Percentiles rank a stretch among this genome's conserved stretches.
phyloP scores from a whole-genome alignment of 2,113 vertebrate species.

The Capricornis sumatraensis region DNA sequence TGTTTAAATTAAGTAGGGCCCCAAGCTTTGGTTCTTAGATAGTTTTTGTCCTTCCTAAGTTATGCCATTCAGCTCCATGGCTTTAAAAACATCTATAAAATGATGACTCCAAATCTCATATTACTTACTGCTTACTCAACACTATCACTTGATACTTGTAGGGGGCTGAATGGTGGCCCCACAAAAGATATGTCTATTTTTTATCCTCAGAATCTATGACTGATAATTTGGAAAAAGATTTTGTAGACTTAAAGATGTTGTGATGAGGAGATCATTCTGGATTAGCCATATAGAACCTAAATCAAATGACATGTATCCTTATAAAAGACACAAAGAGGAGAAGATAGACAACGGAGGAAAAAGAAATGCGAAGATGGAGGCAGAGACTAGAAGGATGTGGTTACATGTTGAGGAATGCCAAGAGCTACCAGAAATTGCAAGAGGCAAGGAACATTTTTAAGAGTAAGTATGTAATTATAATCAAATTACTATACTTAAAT shows the following conservation, averaged over 20 bases:
- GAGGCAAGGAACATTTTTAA: background rate
- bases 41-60: background rate
- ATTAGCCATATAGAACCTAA: background rate
- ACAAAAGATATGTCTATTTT: background rate
- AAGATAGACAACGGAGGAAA: background rate
- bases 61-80: background rate
- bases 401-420: background rate
- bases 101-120: background rate
- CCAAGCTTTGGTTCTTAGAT: background rate
- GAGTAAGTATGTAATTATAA: background rate
- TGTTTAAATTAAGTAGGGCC: background rate
- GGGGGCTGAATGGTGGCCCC: background rate
- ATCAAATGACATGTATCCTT: background rate
- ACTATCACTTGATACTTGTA: background rate
- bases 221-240: background rate
- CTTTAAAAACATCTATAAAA: background rate
- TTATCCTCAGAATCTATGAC: background rate
- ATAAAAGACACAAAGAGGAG: background rate
- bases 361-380: background rate
- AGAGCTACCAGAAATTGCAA: background rate
- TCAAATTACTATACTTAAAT: background rate
- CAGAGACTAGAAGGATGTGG: background rate
- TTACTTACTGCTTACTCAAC: background rate
- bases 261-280: background rate
- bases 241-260: background rate